These are phyloP conservation scores for Megalopta genalis DNA, from an alignment of 1,140 invertebrate species.

Conservation along the genomic window DNA sequence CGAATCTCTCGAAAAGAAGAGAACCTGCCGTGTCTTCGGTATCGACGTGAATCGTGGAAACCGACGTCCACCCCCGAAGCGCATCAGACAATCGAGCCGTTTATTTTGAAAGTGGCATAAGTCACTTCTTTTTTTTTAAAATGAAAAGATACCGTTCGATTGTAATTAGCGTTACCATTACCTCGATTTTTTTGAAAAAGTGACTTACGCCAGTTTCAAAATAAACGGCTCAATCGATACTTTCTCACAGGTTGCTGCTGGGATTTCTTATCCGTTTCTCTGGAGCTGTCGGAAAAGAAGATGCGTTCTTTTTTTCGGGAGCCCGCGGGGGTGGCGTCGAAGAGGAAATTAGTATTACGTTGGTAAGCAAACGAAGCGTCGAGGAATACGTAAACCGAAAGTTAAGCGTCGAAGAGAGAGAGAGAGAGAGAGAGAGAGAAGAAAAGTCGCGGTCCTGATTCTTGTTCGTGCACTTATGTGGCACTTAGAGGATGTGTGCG, in stretches of 20 bases:
- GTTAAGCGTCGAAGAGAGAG: neutral
- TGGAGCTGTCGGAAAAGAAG: neutral
- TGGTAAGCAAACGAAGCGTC: neutral
- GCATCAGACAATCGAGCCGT: no score
- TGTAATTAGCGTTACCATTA: no score
- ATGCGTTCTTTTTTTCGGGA: neutral
- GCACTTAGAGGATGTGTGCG: constrained; percentile 19
- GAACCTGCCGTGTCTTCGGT: neutral
- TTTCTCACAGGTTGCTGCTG: no score
- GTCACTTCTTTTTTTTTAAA: no score
- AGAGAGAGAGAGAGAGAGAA: neutral
- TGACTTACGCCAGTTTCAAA: no score
- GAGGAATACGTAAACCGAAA: constrained; percentile 25
- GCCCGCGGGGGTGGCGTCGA: no score
- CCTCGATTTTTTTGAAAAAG: no score
- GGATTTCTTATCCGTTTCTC: neutral
- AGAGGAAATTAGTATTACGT: neutral
- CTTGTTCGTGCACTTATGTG: constrained; percentile 30
- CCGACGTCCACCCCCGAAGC: no score
- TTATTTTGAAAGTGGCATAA: no score
- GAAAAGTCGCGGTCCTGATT: constrained; percentile 8
- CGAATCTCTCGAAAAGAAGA: neutral
- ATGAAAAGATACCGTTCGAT: no score
- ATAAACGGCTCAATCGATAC: no score
- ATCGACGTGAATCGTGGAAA: no score